Percentiles rank a stretch among this genome's conserved stretches.
phyloP scores from a whole-genome alignment of 2,888 invertebrate genomes.

The Elysia crispata region DNA sequence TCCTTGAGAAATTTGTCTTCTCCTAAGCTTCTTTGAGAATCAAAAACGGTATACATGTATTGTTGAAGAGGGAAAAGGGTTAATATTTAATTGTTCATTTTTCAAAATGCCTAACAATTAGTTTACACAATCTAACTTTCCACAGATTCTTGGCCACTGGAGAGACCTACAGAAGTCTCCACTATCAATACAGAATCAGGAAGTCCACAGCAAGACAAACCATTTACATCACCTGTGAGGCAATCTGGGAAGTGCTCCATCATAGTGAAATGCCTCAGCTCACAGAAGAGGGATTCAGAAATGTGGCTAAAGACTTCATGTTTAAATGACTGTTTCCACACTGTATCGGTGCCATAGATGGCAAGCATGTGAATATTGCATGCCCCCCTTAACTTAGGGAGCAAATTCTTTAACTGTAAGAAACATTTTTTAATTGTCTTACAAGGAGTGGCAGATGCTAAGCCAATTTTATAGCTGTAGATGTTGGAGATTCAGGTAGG shows the following conservation, averaged over 20 bases:
- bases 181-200: background rate
- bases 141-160: slow-evolving; percentile 12
- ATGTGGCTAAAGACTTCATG: background rate
- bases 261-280: background rate
- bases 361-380: background rate
- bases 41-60: too few species aligned
- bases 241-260: background rate
- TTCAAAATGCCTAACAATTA: too few species aligned
- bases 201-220: background rate
- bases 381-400: slow-evolving; percentile 15
- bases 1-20: too few species aligned
- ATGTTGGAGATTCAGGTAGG: background rate
- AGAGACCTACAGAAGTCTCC: background rate
- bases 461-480: slow-evolving; percentile 7
- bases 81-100: too few species aligned
- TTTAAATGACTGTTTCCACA: background rate
- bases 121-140: too few species aligned
- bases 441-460: background rate
- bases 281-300: background rate
- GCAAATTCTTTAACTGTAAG: background rate
- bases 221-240: background rate
- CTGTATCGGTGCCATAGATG: slow-evolving; percentile 20
- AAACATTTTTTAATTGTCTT: background rate
- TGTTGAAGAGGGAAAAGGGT: too few species aligned
- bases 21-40: too few species aligned